phyloP scores from a whole-genome alignment of 1,140 invertebrate genomes.

The Chionoecetes opilio region DNA sequence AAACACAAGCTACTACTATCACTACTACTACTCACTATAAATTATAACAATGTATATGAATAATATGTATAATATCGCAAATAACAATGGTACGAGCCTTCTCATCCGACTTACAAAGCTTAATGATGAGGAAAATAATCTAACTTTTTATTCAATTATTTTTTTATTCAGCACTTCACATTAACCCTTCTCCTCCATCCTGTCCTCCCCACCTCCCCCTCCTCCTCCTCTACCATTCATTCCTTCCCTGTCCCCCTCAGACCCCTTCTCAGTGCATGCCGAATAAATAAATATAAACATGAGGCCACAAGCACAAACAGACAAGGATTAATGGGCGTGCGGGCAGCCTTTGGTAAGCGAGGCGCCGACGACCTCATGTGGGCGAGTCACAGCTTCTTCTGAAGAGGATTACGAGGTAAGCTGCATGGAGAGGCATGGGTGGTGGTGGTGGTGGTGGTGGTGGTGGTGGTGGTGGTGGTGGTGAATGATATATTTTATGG shows the following conservation, averaged over 20 bases:
- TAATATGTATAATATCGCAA: too few species aligned
- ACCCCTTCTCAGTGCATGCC: background rate
- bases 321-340: background rate
- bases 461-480: background rate
- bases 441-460: background rate
- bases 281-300: constrained; percentile 14
- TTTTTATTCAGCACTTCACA: too few species aligned
- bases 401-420: background rate
- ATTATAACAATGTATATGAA: too few species aligned
- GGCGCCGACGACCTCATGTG: background rate
- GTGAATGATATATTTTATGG: too few species aligned
- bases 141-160: too few species aligned
- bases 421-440: background rate
- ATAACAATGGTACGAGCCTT: too few species aligned
- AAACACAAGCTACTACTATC: background rate
- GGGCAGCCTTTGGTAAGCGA: background rate
- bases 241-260: background rate
- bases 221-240: background rate
- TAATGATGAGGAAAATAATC: too few species aligned
- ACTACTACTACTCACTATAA: too few species aligned
- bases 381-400: background rate
- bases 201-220: background rate
- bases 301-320: background rate
- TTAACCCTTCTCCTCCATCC: too few species aligned
- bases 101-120: too few species aligned